Percentiles rank a stretch among this genome's conserved stretches.
These are phyloP conservation scores for Diadema setosum DNA, from an alignment of 35 echinoderm and acorn worm genomes.

Conservation along the genomic window DNA sequence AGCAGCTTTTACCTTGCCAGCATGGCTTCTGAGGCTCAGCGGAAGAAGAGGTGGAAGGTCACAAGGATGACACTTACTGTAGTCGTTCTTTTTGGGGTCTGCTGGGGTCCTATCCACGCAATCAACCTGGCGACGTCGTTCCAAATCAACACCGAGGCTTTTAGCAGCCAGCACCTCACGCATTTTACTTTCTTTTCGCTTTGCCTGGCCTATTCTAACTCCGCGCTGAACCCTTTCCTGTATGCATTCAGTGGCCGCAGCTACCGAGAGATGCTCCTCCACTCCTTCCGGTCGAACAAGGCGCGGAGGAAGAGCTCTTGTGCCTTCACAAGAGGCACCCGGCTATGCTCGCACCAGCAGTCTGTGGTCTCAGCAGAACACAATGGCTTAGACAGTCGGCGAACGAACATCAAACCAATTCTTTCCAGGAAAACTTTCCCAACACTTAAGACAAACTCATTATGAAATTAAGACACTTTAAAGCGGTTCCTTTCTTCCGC, in stretches of 20 bases:
- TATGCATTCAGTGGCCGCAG: conserved; percentile 92
- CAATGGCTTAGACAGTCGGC: background rate
- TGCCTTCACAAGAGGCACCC: background rate
- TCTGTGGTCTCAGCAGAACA: background rate
- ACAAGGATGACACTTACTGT: conserved; percentile 94
- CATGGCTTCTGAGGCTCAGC: conserved; percentile 38
- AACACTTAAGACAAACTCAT: background rate
- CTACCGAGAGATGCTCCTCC: conserved; percentile 57
- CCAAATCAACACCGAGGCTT: background rate
- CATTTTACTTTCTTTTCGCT: conserved; percentile 75
- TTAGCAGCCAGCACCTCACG: background rate
- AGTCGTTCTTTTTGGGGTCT: conserved; percentile 85
- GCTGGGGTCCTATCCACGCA: conserved; percentile 89
- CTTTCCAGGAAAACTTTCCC: background rate
- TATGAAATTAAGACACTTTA: too few species aligned
- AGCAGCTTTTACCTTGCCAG: conserved; percentile 47
- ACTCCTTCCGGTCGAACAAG: conserved; percentile 1
- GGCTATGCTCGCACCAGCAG: background rate
- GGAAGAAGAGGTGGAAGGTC: conserved; percentile 73
- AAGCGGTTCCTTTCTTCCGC: too few species aligned
- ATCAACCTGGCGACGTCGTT: conserved; percentile 67
- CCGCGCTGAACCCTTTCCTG: conserved; percentile 92
- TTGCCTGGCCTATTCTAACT: conserved; percentile 90
- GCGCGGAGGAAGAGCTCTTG: background rate
- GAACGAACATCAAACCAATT: background rate